Evolutionary conservation across 2,797 vertebrate genomes (phyloP).

Genomic region (Dryobates pubescens): DNA sequence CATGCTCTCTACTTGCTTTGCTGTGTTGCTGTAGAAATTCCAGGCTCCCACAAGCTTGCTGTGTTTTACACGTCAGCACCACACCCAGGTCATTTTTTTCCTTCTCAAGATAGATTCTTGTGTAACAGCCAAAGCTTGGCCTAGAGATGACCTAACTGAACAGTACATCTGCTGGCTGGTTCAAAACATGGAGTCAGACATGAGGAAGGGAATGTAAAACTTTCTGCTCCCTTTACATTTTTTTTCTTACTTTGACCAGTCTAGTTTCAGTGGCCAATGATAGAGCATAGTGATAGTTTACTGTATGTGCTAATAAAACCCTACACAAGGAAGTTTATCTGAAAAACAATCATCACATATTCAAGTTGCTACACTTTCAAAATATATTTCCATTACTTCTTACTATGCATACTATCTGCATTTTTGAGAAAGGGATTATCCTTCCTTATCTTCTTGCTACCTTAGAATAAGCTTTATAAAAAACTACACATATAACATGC

Average conservation of each 20-base stretch:
- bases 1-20: neutral
- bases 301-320: neutral
- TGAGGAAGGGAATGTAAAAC: neutral
- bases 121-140: conserved; percentile 32
- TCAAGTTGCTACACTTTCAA: conserved; percentile 10
- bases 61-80: conserved; percentile 33
- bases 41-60: conserved; percentile 11
- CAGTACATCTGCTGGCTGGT: neutral
- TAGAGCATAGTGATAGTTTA: neutral
- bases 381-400: conserved; percentile 27
- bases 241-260: neutral
- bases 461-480: conserved; percentile 29
- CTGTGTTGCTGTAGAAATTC: conserved; percentile 8
- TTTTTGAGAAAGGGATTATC: conserved; percentile 30
- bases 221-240: neutral
- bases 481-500: neutral
- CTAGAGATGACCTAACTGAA: conserved; percentile 54
- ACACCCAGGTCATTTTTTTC: neutral
- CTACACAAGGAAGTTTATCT: neutral
- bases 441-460: conserved; percentile 33
- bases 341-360: neutral
- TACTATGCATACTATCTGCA: neutral
- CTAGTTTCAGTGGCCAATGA: neutral
- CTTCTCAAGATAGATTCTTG: conserved; percentile 17
- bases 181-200: conserved; percentile 8